phyloP scores from a whole-genome alignment of 2,888 invertebrate species.

The Polyploca ridens region DNA sequence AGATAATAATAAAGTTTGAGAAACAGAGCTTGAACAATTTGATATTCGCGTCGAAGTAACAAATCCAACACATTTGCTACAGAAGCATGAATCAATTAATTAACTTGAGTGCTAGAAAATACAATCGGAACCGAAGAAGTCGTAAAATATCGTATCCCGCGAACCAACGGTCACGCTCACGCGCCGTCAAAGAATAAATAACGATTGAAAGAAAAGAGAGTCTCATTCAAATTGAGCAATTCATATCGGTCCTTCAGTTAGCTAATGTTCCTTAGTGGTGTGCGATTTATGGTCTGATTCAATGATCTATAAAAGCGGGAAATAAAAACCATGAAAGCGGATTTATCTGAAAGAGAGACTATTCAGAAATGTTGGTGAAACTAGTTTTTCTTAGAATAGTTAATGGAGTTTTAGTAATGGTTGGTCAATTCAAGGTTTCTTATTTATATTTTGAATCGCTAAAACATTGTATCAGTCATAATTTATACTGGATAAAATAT shows the following conservation, averaged over 20 bases:
- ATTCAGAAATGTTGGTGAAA: not conserved
- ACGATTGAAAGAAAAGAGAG: conserved; percentile 22
- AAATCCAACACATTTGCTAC: not conserved
- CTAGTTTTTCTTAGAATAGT: not conserved
- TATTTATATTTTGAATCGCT: not conserved
- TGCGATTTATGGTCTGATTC: conserved; percentile 9
- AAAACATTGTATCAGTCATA: no score
- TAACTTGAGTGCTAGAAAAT: not conserved
- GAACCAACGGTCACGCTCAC: conserved; percentile 21
- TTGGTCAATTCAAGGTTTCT: not conserved
- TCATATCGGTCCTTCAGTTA: conserved; percentile 18
- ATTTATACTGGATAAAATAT: no score
- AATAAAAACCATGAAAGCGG: conserved; percentile 2
- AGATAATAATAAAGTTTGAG: not conserved
- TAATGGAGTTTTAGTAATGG: not conserved
- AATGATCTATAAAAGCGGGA: conserved; percentile 5
- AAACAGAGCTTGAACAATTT: not conserved
- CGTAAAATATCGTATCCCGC: conserved; percentile 16
- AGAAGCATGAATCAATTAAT: not conserved
- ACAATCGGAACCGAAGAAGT: not conserved
- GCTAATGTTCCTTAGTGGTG: conserved; percentile 12
- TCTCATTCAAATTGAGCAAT: conserved; percentile 35
- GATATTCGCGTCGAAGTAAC: not conserved
- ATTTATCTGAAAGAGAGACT: conserved; percentile 5
- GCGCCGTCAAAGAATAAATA: conserved; percentile 29